A percentile compares a stretch with the other conserved stretches of the same genome.
These are phyloP conservation scores for Colinus virginianus DNA, from an alignment of 2,113 vertebrate genomes.

Conservation along the genomic window DNA sequence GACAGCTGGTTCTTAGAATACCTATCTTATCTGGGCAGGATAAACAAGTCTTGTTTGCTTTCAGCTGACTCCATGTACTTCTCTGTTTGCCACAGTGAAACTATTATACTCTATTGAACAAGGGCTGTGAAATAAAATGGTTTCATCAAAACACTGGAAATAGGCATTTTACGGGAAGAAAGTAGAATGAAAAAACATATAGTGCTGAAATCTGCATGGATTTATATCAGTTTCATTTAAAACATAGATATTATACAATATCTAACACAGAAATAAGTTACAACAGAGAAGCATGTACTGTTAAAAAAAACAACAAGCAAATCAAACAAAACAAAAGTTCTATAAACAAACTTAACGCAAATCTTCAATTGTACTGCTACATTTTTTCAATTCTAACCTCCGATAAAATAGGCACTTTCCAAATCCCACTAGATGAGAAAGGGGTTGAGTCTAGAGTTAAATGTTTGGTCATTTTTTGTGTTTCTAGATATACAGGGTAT, in stretches of 20 bases:
- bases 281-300: not conserved
- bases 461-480: not conserved
- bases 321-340: not conserved
- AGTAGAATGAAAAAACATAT: not conserved
- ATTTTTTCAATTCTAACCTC: not conserved
- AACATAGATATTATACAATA: not conserved
- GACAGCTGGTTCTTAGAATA: not conserved
- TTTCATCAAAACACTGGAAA: not conserved
- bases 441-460: not conserved
- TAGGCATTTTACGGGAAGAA: not conserved
- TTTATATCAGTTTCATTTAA: not conserved
- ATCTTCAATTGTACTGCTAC: not conserved
- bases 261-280: constrained; percentile 23
- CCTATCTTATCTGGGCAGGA: not conserved
- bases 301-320: not conserved
- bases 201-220: not conserved
- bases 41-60: not conserved
- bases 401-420: not conserved
- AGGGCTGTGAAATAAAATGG: not conserved
- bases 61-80: not conserved
- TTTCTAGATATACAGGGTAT: not conserved
- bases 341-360: not conserved
- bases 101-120: not conserved
- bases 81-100: not conserved
- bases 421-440: not conserved